Evolutionary conservation across 2,888 invertebrate genomes (phyloP), one percentile per base, ranked within the genome.

Genomic region (Xestia c-nigrum): DNA sequence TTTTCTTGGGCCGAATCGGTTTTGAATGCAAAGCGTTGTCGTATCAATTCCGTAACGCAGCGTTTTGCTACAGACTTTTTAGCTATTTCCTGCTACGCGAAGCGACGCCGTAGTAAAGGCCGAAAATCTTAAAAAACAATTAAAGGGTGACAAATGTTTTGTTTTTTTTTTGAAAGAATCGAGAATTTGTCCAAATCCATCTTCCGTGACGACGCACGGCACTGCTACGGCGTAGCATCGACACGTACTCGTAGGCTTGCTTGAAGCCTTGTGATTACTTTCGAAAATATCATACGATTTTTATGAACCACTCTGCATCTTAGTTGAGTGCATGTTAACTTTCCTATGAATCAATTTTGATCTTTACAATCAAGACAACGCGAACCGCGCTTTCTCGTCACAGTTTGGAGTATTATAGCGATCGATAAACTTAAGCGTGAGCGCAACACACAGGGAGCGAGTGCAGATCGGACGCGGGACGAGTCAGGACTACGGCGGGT

Each of bases 81-180:
- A 21, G 50, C 21, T n/a, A 16, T 57, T 47, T 19, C 7, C 31
- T 14, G 57, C 55, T 66, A 57, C 65, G 65, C 46, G n/a, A 5
- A 9, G 64, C 75, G 52, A 77, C 46, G 38, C 7, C 38, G 46
- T 77, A 75, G 38, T 46, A 5, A n/a, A 55, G 19, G 12, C 65
- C 19, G 9, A 38, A 61, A 0, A 38, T 19, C 19, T 19, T 10
- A 38, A 24, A 59, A 61, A 38, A 31, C 31, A 31, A 12, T 10
- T 31, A 46, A 19, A 38, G 21, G 7, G 16, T 21, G 10, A 72
- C 19, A 19, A 46, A 9, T 24, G 10, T 57, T 59, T 47, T 57
- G 12, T 16, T 65, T 9, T 16, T 31, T 74, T 57, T 19, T 47
- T 47, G 1, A 50, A 31, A 74, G n/a, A n/a, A 43, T n/a, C 50